Evolutionary conservation across 2,888 invertebrate genomes (phyloP).

Genomic region (Pimpla rufipes): DNA sequence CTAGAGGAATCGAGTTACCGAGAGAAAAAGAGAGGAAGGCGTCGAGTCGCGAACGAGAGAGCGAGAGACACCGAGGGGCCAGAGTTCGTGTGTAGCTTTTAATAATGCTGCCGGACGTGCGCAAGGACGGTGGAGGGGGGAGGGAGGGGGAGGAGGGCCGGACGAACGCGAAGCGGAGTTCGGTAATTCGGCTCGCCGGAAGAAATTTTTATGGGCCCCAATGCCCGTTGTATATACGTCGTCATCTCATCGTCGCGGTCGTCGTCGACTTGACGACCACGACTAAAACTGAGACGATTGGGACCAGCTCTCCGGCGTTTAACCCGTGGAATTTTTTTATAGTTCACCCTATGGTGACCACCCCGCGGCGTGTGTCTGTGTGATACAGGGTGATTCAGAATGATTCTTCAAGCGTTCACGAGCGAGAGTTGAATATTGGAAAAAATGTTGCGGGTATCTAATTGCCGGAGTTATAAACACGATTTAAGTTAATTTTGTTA

Average conservation of each 20-base stretch:
- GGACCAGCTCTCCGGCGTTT: constrained; percentile 41
- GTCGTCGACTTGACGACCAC: constrained; percentile 41
- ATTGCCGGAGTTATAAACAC: no score
- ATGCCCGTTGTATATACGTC: constrained; percentile 29
- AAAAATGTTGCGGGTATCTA: no score
- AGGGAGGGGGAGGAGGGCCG: constrained; percentile 9
- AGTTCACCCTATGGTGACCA: constrained; percentile 60
- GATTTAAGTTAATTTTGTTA: no score
- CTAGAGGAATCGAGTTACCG: constrained; percentile 64
- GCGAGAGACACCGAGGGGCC: constrained; percentile 21
- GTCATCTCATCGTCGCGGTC: constrained; percentile 42
- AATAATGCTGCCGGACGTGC: constrained; percentile 58
- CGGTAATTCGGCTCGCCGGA: constrained; percentile 75
- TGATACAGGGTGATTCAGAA: no score
- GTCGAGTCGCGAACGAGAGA: constrained; percentile 63
- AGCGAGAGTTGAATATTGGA: no score
- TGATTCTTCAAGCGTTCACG: no score
- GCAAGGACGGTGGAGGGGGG: constrained; percentile 5
- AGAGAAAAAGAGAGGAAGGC: constrained; percentile 20
- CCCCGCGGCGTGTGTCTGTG: no score
- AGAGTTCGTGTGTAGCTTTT: constrained; percentile 49
- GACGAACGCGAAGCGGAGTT: constrained; percentile 52
- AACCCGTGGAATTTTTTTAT: constrained; percentile 66
- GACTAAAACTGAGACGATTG: constrained; percentile 63
- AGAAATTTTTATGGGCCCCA: constrained; percentile 82